A percentile compares a stretch with the other conserved stretches of the same genome.
Conservation (phyloP, 2,797 vertebrate species). For the Sebastes minor region DNA sequence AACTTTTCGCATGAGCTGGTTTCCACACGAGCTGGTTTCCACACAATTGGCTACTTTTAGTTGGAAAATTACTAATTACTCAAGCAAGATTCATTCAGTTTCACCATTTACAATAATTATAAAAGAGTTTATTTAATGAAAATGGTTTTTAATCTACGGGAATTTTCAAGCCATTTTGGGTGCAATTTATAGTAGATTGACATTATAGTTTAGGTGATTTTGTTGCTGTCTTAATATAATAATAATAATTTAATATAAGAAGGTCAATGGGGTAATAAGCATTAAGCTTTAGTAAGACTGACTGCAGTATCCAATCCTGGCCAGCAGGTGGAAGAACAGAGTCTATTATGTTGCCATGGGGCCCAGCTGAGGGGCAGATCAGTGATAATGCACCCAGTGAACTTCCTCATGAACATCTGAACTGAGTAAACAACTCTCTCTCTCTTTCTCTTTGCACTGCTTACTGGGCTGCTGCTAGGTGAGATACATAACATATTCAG, state of each 20-base stretch:
- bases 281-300: neutral
- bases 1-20: slow-evolving; percentile 6
- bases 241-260: neutral
- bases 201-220: neutral
- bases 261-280: neutral
- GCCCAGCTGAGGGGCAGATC: slow-evolving; percentile 66
- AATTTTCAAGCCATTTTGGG: too few species aligned
- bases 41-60: neutral
- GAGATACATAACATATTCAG: slow-evolving; percentile 37
- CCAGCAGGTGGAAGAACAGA: slow-evolving; percentile 69
- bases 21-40: slow-evolving; percentile 9
- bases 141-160: neutral
- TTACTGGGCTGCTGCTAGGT: slow-evolving; percentile 20
- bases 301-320: slow-evolving; percentile 21
- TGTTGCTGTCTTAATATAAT: neutral
- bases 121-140: neutral
- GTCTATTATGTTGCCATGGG: slow-evolving; percentile 33
- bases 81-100: neutral
- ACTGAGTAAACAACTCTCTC: slow-evolving; percentile 62
- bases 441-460: slow-evolving; percentile 32
- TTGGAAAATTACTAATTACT: neutral
- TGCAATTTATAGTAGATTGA: neutral
- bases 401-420: slow-evolving; percentile 69
- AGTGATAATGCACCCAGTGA: slow-evolving; percentile 61
- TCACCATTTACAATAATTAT: neutral